Conservation (phyloP, 2,113 vertebrate species). For the Osmerus eperlanus region DNA sequence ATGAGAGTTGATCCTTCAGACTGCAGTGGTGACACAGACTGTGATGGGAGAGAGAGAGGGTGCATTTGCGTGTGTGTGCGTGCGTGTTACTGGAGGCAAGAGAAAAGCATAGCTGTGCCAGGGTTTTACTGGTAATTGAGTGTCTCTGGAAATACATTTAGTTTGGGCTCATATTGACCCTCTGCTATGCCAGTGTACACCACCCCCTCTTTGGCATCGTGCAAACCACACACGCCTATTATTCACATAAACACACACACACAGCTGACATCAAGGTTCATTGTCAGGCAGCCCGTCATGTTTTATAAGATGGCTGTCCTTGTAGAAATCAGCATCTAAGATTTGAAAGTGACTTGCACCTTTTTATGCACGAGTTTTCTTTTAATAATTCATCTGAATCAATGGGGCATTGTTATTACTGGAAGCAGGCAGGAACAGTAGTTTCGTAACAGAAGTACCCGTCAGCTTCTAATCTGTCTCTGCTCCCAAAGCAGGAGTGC, state of each 20-base stretch:
- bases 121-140: not conserved
- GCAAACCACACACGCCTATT: not conserved
- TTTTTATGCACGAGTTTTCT: not conserved
- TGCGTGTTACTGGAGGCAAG: not conserved
- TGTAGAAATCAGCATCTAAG: not conserved
- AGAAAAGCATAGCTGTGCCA: not conserved
- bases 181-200: not conserved
- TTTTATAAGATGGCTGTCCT: not conserved
- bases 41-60: too few relatives aligned
- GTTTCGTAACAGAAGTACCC: not conserved
- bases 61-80: not conserved
- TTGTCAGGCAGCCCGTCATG: not conserved
- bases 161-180: not conserved
- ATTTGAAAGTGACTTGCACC: not conserved
- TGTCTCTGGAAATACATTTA: not conserved
- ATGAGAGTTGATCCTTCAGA: not conserved
- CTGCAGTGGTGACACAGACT: not conserved
- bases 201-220: not conserved
- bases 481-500: not conserved
- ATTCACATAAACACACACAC: constrained; percentile 10
- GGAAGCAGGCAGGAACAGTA: not conserved
- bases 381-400: not conserved
- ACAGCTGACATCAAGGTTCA: not conserved
- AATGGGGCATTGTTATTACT: not conserved
- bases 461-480: not conserved